phyloP scores from a whole-genome alignment of 2,888 invertebrate species.

The Petrolisthes cinctipes region DNA sequence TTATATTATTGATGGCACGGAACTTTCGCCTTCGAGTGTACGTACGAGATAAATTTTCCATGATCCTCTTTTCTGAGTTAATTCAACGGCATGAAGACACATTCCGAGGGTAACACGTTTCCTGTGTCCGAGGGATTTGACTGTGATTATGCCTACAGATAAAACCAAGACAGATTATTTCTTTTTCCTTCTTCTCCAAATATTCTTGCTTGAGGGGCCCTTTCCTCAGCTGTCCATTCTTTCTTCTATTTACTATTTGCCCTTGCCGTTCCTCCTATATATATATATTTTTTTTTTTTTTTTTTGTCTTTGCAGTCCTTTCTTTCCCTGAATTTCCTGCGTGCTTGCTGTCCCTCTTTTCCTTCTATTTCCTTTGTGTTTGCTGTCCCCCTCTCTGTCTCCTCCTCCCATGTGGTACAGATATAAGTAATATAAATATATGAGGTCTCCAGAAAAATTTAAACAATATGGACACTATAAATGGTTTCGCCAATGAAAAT shows the following conservation, averaged over 20 bases:
- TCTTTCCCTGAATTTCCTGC: no score
- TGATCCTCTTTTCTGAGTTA: background rate
- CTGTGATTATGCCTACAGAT: background rate
- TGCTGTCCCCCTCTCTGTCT: no score
- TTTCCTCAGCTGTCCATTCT: background rate
- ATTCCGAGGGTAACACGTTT: conserved; percentile 31
- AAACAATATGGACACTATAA: no score
- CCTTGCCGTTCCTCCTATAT: background rate
- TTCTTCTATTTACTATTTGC: background rate
- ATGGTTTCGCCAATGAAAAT: no score
- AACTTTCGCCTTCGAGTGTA: no score
- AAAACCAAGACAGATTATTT: background rate
- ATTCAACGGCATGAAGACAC: background rate
- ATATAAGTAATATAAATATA: no score
- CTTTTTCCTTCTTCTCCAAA: background rate
- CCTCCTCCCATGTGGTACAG: no score
- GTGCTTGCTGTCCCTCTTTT: no score
- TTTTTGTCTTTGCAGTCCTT: background rate
- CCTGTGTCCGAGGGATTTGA: conserved; percentile 22
- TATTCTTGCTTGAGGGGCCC: background rate
- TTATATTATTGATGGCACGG: no score
- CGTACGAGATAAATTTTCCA: background rate
- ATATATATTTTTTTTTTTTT: background rate
- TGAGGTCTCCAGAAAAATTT: no score
- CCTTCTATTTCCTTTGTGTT: no score